phyloP scores from a whole-genome alignment of 2,888 invertebrate species.

The Melieria picta region DNA sequence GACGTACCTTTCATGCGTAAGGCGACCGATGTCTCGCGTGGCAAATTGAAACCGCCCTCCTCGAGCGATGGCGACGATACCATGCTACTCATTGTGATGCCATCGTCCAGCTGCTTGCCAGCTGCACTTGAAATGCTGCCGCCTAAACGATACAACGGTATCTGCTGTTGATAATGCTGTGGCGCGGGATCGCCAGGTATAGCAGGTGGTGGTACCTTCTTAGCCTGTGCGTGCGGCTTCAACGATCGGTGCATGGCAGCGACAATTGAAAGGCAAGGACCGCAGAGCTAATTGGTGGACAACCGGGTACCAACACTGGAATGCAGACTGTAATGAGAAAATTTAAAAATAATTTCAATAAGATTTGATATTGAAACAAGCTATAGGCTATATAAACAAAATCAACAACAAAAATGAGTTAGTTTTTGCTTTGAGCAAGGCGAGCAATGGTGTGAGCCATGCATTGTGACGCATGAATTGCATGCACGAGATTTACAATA shows the following conservation, averaged over 20 bases:
- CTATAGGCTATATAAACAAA: too few species aligned
- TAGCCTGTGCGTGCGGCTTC: constrained; percentile 84
- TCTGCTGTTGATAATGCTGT: constrained; percentile 52
- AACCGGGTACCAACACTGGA: too few species aligned
- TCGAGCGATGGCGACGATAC: constrained; percentile 66
- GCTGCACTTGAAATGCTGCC: constrained; percentile 51
- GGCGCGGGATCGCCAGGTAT: constrained; percentile 78
- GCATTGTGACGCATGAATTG: too few species aligned
- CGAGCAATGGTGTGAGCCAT: too few species aligned
- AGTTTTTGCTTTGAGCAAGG: too few species aligned
- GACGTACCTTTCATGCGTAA: constrained; percentile 62
- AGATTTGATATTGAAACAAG: too few species aligned
- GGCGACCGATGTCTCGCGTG: constrained; percentile 65
- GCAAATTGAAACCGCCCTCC: constrained; percentile 66
- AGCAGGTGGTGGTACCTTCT: constrained; percentile 90
- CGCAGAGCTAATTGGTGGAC: neutral
- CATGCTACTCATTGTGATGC: constrained; percentile 62
- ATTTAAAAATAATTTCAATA: too few species aligned
- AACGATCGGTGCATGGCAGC: constrained; percentile 89
- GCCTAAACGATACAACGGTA: constrained; percentile 59
- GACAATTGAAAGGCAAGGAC: constrained; percentile 48
- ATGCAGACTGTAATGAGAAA: too few species aligned
- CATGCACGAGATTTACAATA: too few species aligned
- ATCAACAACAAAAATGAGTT: too few species aligned
- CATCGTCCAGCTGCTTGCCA: constrained; percentile 57